Evolutionary conservation across 2,888 invertebrate genomes (phyloP).

Genomic region (Tachina fera): DNA sequence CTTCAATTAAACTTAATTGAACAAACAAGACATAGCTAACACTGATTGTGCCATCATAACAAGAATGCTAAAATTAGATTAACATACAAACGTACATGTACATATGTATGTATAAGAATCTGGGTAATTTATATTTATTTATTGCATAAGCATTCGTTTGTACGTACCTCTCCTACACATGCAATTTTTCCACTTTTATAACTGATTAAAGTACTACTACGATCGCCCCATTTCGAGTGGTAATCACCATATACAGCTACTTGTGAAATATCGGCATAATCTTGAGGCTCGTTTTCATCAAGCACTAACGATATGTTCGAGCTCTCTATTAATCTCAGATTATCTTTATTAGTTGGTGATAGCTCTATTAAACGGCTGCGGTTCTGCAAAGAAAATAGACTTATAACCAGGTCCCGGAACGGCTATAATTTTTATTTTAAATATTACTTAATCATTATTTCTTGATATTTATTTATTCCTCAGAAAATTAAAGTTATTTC

Average conservation of each 20-base stretch:
- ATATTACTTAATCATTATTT: too few species aligned
- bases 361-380: slow-evolving; percentile 81
- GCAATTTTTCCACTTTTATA: slow-evolving; percentile 84
- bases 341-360: slow-evolving; percentile 80
- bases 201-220: slow-evolving; percentile 83
- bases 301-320: slow-evolving; percentile 80
- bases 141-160: neutral
- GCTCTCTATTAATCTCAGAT: slow-evolving; percentile 82
- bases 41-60: slow-evolving; percentile 82
- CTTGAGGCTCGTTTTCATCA: slow-evolving; percentile 81
- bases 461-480: too few species aligned
- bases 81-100: neutral
- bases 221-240: slow-evolving; percentile 85
- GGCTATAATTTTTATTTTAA: too few species aligned
- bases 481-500: too few species aligned
- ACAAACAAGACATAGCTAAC: slow-evolving; percentile 80
- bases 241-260: slow-evolving; percentile 83
- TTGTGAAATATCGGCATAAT: slow-evolving; percentile 81
- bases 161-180: slow-evolving; percentile 84
- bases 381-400: slow-evolving; percentile 78
- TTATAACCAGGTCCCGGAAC: neutral
- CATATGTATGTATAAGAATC: neutral
- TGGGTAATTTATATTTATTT: too few species aligned
- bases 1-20: slow-evolving; percentile 79
- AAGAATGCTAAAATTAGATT: slow-evolving; percentile 77